Percentiles rank a stretch among this genome's conserved stretches.
Conservation (phyloP, 2,113 vertebrate genomes). For the Mus pahari region DNA sequence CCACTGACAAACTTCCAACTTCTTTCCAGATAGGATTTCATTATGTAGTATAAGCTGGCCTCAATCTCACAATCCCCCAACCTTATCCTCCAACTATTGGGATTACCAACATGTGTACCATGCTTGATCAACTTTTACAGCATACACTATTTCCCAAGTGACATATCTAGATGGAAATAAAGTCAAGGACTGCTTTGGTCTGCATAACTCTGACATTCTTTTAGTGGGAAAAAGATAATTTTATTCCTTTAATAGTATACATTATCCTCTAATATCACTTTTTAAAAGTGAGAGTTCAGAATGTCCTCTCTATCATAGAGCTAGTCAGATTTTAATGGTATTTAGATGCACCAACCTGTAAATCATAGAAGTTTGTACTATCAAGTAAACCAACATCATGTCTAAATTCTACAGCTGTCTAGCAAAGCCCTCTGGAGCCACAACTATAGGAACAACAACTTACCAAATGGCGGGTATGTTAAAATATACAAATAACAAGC, state of each 20-base stretch:
- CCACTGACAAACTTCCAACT: not conserved
- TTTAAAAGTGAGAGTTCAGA: slow-evolving; percentile 11
- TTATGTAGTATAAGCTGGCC: no score
- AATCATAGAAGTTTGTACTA: slow-evolving; percentile 5
- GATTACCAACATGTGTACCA: not conserved
- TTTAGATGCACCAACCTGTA: not conserved
- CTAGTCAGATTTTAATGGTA: slow-evolving; percentile 32
- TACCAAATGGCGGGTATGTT: slow-evolving; percentile 60
- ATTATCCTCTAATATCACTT: slow-evolving; percentile 17
- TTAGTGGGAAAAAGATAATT: slow-evolving; percentile 25
- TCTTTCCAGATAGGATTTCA: not conserved
- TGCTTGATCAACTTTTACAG: not conserved
- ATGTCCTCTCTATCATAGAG: slow-evolving; percentile 27
- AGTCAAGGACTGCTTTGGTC: slow-evolving; percentile 4
- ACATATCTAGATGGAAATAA: slow-evolving; percentile 13
- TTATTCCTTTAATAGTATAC: not conserved
- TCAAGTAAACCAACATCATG: slow-evolving; percentile 51
- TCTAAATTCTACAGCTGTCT: slow-evolving; percentile 29
- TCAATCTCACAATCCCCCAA: not conserved
- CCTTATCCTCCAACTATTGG: not conserved
- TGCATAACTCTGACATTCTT: not conserved
- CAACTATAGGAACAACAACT: slow-evolving; percentile 48
- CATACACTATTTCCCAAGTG: slow-evolving; percentile 53
- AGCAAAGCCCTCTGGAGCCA: slow-evolving; percentile 24
- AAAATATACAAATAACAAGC: slow-evolving; percentile 59